Conservation (phyloP, 2,113 vertebrate species). For the Microtus ochrogaster region DNA sequence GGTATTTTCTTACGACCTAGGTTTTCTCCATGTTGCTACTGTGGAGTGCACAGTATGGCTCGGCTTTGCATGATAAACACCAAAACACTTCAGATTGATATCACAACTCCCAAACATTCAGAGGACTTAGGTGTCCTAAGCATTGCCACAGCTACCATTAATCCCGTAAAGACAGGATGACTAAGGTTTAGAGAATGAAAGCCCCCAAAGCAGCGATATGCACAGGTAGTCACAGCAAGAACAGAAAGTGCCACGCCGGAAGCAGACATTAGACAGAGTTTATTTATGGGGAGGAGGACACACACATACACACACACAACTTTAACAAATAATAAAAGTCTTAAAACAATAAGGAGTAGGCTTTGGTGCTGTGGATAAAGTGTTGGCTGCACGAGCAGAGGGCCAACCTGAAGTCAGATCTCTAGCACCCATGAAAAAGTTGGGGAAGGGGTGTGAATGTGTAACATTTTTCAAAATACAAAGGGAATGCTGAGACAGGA, state of each 20-base stretch:
- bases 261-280: neutral
- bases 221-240: neutral
- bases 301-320: neutral
- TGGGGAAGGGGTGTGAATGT: neutral
- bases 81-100: neutral
- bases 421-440: neutral
- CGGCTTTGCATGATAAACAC: neutral
- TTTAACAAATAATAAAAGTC: neutral
- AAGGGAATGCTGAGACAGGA: neutral
- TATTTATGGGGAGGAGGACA: neutral
- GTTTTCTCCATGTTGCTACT: neutral
- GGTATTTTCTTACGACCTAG: neutral
- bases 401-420: neutral
- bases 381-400: neutral
- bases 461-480: neutral
- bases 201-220: too few species aligned
- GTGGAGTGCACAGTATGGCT: neutral
- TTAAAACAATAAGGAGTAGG: neutral
- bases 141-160: neutral
- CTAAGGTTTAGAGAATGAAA: neutral
- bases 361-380: neutral
- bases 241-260: neutral
- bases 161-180: neutral
- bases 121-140: constrained; percentile 2
- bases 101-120: neutral